Evolutionary conservation across 2,113 vertebrate genomes (phyloP), one percentile per base, ranked within the genome.

Genomic region (Poicephalus meyeri): DNA sequence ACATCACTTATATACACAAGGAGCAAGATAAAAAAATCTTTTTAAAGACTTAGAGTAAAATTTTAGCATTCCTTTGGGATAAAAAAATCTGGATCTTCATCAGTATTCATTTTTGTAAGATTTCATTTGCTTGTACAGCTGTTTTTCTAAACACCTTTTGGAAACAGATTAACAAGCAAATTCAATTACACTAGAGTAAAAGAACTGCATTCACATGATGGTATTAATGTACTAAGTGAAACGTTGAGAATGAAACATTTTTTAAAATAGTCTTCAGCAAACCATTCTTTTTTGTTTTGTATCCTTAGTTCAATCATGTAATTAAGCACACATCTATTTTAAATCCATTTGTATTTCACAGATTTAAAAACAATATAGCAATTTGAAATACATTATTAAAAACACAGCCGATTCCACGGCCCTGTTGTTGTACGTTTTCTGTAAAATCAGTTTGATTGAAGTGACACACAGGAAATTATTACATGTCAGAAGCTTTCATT

Each of bases 1-100:
- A 98, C 97, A 98, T 98, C 97, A 97, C 97, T 97, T 97, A 98
- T 98, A 98, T 96, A 97, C 69, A 66, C 98, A 97, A 97, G 91
- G 98, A 96, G 96, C 83, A 97, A 98, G 98, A 97, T 97, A 95
- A 96, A 96, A 97, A 97, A 83, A 94, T 96, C 69, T 95, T 98
- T 96, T 97, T 87, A 97, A 98, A 98, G 97, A 97, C 98, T 98
- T 96, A 95, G 92, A 93, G 97, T 96, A 97, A 98, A 98, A 97
- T 97, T 97, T 98, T 94, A 95, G 58, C 96, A 80, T 97, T 70
- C 97, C 84, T 84, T 78, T 91, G 97, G 95, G 97, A 96, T 97
- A 96, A 96, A 52, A 64, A 97, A 97, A 98, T 97, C 93, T 96
- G 93, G 50, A 96, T 97, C 92, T 89, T 93, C 96, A 98, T 98